Conservation (phyloP, 2,113 vertebrate species). For the Talpa occidentalis region DNA sequence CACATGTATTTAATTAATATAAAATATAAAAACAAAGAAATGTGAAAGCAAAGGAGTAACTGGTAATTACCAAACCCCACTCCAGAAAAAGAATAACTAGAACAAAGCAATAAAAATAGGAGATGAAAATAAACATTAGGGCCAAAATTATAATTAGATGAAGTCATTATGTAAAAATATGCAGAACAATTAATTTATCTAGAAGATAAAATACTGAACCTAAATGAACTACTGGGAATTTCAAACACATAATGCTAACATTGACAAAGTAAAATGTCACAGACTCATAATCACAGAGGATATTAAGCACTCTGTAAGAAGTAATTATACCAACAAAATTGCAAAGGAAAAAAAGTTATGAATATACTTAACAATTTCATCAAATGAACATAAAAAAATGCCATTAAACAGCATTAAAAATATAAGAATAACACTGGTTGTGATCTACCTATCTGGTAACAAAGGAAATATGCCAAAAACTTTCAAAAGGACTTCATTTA, state of each 20-base stretch:
- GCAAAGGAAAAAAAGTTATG: constrained; percentile 3
- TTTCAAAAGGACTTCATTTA: too few relatives aligned
- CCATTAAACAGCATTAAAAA: neutral
- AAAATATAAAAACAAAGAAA: constrained; percentile 10
- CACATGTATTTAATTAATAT: neutral
- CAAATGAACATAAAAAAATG: neutral
- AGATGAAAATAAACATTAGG: neutral
- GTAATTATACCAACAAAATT: neutral
- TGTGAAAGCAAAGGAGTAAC: neutral
- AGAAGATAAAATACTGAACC: neutral
- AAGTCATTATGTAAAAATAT: neutral
- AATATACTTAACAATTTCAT: neutral
- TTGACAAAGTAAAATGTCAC: neutral
- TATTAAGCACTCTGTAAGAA: neutral
- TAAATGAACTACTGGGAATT: neutral
- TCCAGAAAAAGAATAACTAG: neutral
- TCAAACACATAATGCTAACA: neutral
- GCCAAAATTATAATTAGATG: neutral
- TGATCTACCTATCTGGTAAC: too few relatives aligned
- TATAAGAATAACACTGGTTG: too few relatives aligned
- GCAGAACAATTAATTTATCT: neutral
- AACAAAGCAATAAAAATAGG: neutral
- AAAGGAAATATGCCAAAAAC: too few relatives aligned
- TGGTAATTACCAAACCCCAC: neutral
- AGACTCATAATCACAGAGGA: neutral